These are phyloP conservation scores for Pseudotriccus pelzelni DNA, from an alignment of 2,797 vertebrate genomes.

Conservation along the genomic window DNA sequence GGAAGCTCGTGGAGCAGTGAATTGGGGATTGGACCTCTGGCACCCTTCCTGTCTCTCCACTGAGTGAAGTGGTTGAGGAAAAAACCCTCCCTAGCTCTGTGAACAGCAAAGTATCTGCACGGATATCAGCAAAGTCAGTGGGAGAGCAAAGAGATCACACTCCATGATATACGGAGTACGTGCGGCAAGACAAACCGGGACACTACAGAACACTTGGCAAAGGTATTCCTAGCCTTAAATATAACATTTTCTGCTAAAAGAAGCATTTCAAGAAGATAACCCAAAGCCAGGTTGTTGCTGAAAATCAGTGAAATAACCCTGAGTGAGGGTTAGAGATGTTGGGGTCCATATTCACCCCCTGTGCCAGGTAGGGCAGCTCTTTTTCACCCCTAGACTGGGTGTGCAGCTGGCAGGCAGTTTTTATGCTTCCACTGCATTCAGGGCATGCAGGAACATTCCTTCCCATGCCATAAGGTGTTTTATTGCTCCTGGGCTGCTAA, in stretches of 20 bases:
- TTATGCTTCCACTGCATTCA: not conserved
- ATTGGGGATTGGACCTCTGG: rapidly evolving
- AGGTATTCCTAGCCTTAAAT: not conserved
- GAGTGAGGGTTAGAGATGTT: not conserved
- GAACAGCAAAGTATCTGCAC: not conserved
- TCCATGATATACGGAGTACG: not conserved
- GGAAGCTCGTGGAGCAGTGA: not conserved
- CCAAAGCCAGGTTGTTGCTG: not conserved
- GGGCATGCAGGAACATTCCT: not conserved
- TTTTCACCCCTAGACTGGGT: not conserved
- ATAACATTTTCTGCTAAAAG: not conserved
- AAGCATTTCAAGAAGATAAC: not conserved
- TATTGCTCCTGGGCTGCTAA: not conserved
- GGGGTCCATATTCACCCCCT: not conserved
- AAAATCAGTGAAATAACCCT: not conserved
- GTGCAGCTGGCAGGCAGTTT: not conserved
- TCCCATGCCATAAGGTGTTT: not conserved
- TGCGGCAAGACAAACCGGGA: not conserved
- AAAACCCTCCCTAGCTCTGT: not conserved
- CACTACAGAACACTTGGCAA: not conserved
- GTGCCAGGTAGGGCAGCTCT: not conserved
- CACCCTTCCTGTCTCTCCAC: not conserved
- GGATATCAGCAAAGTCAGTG: not conserved
- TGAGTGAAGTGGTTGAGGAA: not conserved
- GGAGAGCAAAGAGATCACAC: not conserved